Percentiles rank a stretch among this genome's conserved stretches.
phyloP scores from a whole-genome alignment of 2,888 invertebrate species.

The Eupithecia exiguata region DNA sequence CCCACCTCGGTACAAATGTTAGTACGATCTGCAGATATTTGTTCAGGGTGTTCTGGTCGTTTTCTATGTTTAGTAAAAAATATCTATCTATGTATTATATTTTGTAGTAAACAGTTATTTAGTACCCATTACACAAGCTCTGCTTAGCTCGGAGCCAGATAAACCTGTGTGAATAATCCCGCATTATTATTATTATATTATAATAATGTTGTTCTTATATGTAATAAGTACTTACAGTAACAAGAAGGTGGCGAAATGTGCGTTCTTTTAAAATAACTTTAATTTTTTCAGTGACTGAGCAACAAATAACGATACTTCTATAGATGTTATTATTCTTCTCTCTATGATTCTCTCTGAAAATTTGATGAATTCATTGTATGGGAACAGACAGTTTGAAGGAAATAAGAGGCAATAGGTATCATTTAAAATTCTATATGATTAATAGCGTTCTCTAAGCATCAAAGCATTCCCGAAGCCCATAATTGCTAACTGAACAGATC shows the following conservation, averaged over 20 bases:
- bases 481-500: slow-evolving; percentile 42
- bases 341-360: not conserved
- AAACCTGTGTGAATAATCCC: no score
- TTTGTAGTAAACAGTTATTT: no score
- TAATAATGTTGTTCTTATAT: no score
- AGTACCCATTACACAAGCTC: no score
- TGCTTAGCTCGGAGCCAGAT: no score
- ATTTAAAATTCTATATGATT: slow-evolving; percentile 7
- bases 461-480: slow-evolving; percentile 16
- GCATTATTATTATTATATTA: no score
- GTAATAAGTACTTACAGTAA: not conserved
- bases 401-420: not conserved
- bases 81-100: no score
- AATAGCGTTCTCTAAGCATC: slow-evolving; percentile 14
- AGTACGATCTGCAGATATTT: no score
- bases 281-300: not conserved
- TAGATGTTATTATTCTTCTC: not conserved
- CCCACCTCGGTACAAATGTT: no score
- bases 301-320: not conserved
- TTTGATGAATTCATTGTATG: not conserved
- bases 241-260: not conserved
- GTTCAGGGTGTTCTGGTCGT: no score
- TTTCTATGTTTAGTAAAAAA: no score
- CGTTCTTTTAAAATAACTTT: not conserved
- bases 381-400: not conserved